These are phyloP conservation scores for Leptoteleia sp. DNA, from an alignment of 1,140 invertebrate genomes.

Conservation along the genomic window DNA sequence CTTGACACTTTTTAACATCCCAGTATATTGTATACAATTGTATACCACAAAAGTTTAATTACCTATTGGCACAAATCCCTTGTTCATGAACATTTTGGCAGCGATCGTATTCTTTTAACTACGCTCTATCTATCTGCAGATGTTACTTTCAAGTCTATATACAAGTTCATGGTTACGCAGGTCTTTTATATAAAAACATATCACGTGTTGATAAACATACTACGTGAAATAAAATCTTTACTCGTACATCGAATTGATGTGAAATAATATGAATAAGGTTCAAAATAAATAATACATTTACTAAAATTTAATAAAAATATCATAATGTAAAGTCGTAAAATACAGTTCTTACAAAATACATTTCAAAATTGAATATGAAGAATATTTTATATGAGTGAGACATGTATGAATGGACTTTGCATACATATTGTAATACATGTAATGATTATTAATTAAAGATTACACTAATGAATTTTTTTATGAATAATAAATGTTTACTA, in stretches of 20 bases:
- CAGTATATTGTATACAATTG: not conserved
- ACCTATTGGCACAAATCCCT: conserved; percentile 66
- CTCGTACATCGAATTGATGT: conserved; percentile 14
- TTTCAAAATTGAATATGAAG: not conserved
- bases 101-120: conserved; percentile 54
- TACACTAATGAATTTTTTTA: no score
- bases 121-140: conserved; percentile 26
- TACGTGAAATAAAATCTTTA: conserved; percentile 28
- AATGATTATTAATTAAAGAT: no score
- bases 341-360: not conserved
- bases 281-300: conserved; percentile 15
- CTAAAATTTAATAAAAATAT: not conserved
- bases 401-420: conserved; percentile 2
- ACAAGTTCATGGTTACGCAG: conserved; percentile 53
- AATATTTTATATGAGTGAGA: conserved; percentile 16
- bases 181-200: conserved; percentile 43
- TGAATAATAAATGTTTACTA: no score
- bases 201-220: conserved; percentile 58
- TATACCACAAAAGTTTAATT: conserved; percentile 57
- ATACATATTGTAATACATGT: not conserved
- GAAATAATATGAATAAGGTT: not conserved
- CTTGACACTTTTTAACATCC: conserved; percentile 10
- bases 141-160: conserved; percentile 35
- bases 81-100: conserved; percentile 57
- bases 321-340: not conserved